Evolutionary conservation across 1,140 invertebrate species (phyloP), one percentile per base, ranked within the genome.

Genomic region (Scaptomyza pallida): DNA sequence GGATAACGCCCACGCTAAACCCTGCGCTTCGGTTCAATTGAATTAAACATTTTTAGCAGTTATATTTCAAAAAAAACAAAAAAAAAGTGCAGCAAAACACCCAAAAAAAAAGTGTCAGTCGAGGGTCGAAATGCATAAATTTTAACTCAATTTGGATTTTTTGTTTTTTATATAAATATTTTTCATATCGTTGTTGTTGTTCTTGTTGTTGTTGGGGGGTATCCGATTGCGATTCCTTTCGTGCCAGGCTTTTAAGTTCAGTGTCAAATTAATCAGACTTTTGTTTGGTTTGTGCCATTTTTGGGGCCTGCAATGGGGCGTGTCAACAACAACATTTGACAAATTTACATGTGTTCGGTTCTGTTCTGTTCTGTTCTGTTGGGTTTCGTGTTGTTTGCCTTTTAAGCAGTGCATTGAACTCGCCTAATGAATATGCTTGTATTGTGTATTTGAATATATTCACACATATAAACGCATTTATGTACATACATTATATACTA

Each of bases 191-290:
- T 15, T 10, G 17, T 1, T 35, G 5, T 33, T 33, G 16, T 19
- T 19, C 9, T 33, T 45, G 5, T 9, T 9, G 26, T 35, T 47
- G 23, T 37, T 37, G 21, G 15, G 59, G 23, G 47, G 59, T 50
- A 26, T 51, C 37, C 60, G 57, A 48, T 64, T 44, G 44, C 50
- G 80, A 67, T 69, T 85, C 75, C 75, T 68, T 76, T 56, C 68
- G 78, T 65, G 78, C 44, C 72, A 62, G 76, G 69, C 73, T 73
- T 72, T 77, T 75, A 72, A 54, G 74, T 81, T 86, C 54, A 88
- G 81, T 86, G 81, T 86, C 81, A 86, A 88, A 86, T 86, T 86
- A 86, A 86, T 86, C 81, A 86, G 81, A 75, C 81, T 86, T 79
- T 88, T 72, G 68, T 79, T 79, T 62, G 70, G 62, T 45, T 48